Evolutionary conservation across 2,888 invertebrate genomes (phyloP), one percentile per base, ranked within the genome.

Genomic region (Scaptodrosophila latifasciaeformis): DNA sequence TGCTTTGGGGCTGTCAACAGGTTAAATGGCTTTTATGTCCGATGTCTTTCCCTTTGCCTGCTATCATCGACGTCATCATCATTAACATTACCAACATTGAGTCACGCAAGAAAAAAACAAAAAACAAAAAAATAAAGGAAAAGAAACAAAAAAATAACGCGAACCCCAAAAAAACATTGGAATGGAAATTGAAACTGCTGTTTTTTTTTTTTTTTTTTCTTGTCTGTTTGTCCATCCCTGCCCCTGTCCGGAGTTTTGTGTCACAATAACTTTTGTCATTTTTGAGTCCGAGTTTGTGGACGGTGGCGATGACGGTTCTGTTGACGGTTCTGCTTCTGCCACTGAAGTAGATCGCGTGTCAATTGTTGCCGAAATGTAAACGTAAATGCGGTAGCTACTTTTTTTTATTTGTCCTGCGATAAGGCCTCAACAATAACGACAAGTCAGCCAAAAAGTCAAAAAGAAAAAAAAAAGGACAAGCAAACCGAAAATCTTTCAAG

Each of bases 321-420:
- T n/a, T n/a, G n/a, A n/a, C n/a, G n/a, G n/a, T n/a, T n/a, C n/a
- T n/a, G n/a, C n/a, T n/a, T n/a, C n/a, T n/a, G n/a, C n/a, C n/a
- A 43, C 15, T 30, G 29, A 18, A 44, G 29, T 72, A 37, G 13
- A 78, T 82, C 82, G 82, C 82, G 83, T 83, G 84, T 82, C 84
- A 83, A 84, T 82, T 80, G 74, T 65, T 81, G 59, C 59, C 58
- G 53, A 61, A 69, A 63, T 62, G 61, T 56, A 54, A 67, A 69
- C 65, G 39, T 18, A 27, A 44, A 43, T 34, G 35, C 39, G 30
- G 19, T 19, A 10, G 21, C 21, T 19, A 43, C 43, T 21, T 24
- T 29, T 29, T 13, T n/a, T n/a, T n/a, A n/a, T n/a, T n/a, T n/a
- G n/a, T n/a, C n/a, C n/a, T n/a, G n/a, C 17, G 15, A 42, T 12